A percentile compares a stretch with the other conserved stretches of the same genome.
phyloP scores from a whole-genome alignment of 2,113 vertebrate species.

The Irena cyanogastra region DNA sequence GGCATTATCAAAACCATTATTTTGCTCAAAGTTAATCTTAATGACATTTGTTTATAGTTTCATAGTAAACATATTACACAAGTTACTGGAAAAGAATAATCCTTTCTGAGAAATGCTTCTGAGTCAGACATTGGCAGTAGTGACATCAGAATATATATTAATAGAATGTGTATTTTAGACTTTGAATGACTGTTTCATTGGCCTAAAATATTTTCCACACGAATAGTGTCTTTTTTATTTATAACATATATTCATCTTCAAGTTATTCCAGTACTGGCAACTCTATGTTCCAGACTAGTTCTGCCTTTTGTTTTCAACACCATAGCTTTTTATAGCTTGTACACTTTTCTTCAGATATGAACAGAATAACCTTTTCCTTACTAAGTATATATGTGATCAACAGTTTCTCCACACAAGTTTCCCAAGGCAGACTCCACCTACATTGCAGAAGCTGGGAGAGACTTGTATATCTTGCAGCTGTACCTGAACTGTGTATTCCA shows the following conservation, averaged over 20 bases:
- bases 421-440: neutral
- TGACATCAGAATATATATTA: conserved; percentile 56
- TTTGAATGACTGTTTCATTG: conserved; percentile 49
- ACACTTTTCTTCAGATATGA: neutral
- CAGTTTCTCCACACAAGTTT: neutral
- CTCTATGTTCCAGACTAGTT: neutral
- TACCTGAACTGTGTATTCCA: neutral
- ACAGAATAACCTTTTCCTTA: neutral
- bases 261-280: conserved; percentile 2
- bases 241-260: conserved; percentile 28
- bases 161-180: conserved; percentile 58
- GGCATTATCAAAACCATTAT: neutral
- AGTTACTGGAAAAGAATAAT: conserved; percentile 53
- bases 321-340: neutral
- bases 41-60: conserved; percentile 31
- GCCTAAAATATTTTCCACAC: conserved; percentile 31
- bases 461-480: neutral
- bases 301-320: conserved; percentile 25
- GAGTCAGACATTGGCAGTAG: conserved; percentile 41
- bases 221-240: conserved; percentile 29
- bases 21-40: neutral
- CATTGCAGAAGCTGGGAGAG: neutral
- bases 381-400: neutral
- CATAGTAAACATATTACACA: conserved; percentile 19
- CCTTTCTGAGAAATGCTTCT: conserved; percentile 57